phyloP scores from a whole-genome alignment of 1,140 invertebrate genomes.

The Psilanteris sp. region DNA sequence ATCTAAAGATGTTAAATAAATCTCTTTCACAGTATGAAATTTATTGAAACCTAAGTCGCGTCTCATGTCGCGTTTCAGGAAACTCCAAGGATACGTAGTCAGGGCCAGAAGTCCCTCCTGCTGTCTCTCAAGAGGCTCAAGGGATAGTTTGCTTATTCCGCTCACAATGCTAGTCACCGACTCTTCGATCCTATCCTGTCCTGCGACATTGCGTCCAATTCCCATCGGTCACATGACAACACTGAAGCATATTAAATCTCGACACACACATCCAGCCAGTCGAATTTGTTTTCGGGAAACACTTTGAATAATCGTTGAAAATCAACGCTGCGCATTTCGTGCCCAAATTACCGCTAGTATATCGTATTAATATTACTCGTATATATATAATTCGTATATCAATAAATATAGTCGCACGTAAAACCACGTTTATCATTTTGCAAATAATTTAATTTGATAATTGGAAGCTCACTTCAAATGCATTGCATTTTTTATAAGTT shows the following conservation, averaged over 20 bases:
- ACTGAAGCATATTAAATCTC: constrained; percentile 77
- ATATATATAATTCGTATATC: no score
- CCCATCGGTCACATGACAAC: constrained; percentile 66
- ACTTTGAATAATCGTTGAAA: constrained; percentile 23
- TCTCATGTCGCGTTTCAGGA: constrained; percentile 39
- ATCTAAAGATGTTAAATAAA: constrained; percentile 36
- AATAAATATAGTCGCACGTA: no score
- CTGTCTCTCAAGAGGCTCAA: constrained; percentile 58
- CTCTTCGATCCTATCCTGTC: constrained; percentile 62
- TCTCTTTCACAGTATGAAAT: constrained; percentile 45
- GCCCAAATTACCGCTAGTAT: background rate
- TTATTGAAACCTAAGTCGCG: constrained; percentile 31
- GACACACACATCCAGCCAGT: constrained; percentile 50
- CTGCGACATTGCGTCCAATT: constrained; percentile 64
- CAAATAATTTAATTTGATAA: no score
- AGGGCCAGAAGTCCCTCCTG: constrained; percentile 34
- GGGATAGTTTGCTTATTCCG: constrained; percentile 74
- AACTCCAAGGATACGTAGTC: constrained; percentile 30
- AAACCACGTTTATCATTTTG: no score
- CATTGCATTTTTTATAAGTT: no score
- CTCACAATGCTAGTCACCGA: constrained; percentile 71
- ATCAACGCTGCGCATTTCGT: constrained; percentile 17
- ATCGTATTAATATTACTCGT: no score
- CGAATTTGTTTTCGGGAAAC: constrained; percentile 42
- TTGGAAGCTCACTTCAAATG: no score